Base-by-base conservation (phyloP, 2,113 vertebrate genomes). In the Leptodactylus fuscus region DNA sequence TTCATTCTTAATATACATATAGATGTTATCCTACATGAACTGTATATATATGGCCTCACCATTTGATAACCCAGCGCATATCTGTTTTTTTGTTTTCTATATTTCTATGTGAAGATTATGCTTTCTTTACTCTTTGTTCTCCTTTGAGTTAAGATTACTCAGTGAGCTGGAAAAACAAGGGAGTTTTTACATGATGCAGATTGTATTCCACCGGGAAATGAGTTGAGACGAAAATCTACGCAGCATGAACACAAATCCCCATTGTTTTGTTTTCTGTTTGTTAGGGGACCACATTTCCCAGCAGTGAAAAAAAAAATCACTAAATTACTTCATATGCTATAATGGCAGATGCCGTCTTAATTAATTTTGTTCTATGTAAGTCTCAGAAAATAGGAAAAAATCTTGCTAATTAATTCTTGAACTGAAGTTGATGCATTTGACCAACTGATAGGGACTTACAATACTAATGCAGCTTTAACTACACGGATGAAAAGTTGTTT, bases 221-320 rank as follows among this genome's bases (percentile, higher is more conserved):
- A 41, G 53, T 80, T 80, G 53, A 80, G 77, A 80, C 11, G 46
- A 70, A 81, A 71, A 51, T 71, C 48, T 53, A 55, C 67, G 58
- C 67, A 82, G 81, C 46, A 71, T 82, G 81, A 82, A 16, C 48
- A 16, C 65, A 41, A 82, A 71, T 73, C 81, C 81, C 67, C 34
- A 82, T 55, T 73, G 81, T 55, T 70, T 82, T 58, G 48, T 73
- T 71, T 82, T 82, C 34, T 41, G 67, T 82, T 82, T 71, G 49
- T 70, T 82, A 53, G 32, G 67, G 48, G 81, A 82, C 49, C 12
- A 27, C 15, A 24, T 73, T 82, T 38, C 65, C 46, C 81, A 36
- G 41, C 27, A 71, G 48, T 71, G 32, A 71, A 51, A 82, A 79
- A 51, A 81, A 70, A 69, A 69, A 51, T 20, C 16, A 76, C 16